Percentiles rank a stretch among this genome's conserved stretches.
phyloP scores from a whole-genome alignment of 2,888 invertebrate genomes.

The Escarpia spicata region DNA sequence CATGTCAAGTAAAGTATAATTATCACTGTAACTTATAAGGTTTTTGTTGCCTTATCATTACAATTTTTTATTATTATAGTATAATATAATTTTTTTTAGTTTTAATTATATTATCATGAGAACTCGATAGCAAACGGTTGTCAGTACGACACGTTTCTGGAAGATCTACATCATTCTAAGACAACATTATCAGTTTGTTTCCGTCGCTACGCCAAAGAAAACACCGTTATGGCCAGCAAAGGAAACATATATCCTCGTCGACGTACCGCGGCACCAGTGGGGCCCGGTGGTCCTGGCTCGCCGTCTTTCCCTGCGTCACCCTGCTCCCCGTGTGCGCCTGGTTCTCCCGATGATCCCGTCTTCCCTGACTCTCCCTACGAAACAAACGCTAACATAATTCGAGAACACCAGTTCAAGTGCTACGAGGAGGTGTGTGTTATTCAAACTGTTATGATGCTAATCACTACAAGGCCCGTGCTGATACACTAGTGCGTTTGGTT shows the following conservation, averaged over 20 bases:
- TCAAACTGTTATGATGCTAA: not conserved
- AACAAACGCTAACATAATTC: not conserved
- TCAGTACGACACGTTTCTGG: too few species aligned
- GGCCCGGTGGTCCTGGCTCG: constrained; percentile 30
- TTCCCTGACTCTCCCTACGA: constrained; percentile 50
- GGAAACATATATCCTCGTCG: not conserved
- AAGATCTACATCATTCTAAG: too few species aligned
- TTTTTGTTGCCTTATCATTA: too few species aligned
- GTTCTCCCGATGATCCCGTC: constrained; percentile 46
- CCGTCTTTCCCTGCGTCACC: constrained; percentile 37
- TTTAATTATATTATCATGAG: too few species aligned
- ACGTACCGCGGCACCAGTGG: constrained; percentile 6
- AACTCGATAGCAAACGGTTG: too few species aligned
- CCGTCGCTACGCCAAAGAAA: not conserved
- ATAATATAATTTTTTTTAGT: too few species aligned
- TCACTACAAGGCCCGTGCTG: not conserved
- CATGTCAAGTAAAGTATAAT: too few species aligned
- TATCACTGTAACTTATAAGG: too few species aligned
- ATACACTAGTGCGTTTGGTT: not conserved
- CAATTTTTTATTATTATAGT: too few species aligned
- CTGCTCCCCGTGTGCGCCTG: constrained; percentile 48
- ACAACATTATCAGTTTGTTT: too few species aligned
- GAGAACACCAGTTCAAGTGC: not conserved
- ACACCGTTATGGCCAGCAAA: not conserved
- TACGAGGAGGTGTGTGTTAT: not conserved